These are phyloP conservation scores for Schmidtea mediterranea DNA, from an alignment of 1,140 invertebrate species.

Conservation along the genomic window DNA sequence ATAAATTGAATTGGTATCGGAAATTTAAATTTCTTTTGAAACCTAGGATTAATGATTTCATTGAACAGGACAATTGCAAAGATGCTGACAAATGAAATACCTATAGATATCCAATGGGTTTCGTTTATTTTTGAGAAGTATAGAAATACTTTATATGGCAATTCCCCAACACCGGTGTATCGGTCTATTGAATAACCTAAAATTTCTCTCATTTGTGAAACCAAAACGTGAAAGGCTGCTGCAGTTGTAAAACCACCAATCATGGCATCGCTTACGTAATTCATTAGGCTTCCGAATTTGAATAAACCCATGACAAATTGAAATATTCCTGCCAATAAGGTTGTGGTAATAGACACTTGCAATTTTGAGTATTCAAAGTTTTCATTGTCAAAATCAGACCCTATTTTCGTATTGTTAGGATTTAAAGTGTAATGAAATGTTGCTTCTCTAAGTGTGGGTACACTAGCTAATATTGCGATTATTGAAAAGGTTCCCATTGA, in stretches of 20 bases:
- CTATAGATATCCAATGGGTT: constrained; percentile 28
- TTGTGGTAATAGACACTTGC: not conserved
- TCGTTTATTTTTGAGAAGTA: constrained; percentile 17
- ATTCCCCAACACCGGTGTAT: constrained; percentile 8
- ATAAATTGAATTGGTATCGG: constrained; percentile 51
- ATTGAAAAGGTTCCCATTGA: constrained; percentile 9
- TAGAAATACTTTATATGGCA: constrained; percentile 16
- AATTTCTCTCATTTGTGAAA: constrained; percentile 27
- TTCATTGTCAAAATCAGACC: too few relatives aligned
- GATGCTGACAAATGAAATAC: constrained; percentile 43
- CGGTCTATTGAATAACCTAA: constrained; percentile 21
- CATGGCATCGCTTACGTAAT: constrained; percentile 28
- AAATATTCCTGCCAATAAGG: constrained; percentile 5
- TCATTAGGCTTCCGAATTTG: constrained; percentile 26
- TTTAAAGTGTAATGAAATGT: not conserved
- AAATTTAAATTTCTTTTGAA: constrained; percentile 39
- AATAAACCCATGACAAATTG: constrained; percentile 26
- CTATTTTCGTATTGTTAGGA: too few relatives aligned
- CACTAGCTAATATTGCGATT: not conserved
- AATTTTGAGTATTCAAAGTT: too few relatives aligned
- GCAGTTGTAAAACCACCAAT: constrained; percentile 30
- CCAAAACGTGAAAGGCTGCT: constrained; percentile 29
- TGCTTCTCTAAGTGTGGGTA: not conserved
- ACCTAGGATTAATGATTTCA: constrained; percentile 44
- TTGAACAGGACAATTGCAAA: constrained; percentile 44